Percentiles rank a stretch among this genome's conserved stretches.
Evolutionary conservation across 2,797 vertebrate species (phyloP).

Genomic region (Hozukius guyotensis): DNA sequence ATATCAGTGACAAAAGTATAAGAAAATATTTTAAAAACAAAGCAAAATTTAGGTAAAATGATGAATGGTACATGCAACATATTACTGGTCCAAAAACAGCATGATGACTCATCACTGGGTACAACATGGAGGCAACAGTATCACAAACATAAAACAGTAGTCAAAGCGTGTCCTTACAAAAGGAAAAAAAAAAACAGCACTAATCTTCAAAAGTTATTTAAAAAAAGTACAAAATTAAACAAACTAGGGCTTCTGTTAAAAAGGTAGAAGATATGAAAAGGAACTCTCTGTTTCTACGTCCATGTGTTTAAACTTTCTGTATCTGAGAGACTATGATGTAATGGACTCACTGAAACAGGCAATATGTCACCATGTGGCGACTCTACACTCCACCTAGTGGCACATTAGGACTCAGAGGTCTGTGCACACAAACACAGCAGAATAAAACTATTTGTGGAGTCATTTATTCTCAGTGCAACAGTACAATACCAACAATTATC

Average conservation of each 20-base stretch:
- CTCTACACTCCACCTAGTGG: constrained; percentile 50
- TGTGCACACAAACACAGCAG: background rate
- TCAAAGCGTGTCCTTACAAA: background rate
- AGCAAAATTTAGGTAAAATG: background rate
- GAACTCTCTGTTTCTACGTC: background rate
- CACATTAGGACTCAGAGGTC: background rate
- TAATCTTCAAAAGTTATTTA: fast-evolving
- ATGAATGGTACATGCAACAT: background rate
- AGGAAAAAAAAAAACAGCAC: background rate
- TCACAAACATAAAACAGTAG: background rate
- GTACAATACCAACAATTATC: background rate
- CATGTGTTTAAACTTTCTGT: background rate
- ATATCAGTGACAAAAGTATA: background rate
- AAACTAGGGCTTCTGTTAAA: background rate
- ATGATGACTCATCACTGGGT: background rate
- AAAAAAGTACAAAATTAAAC: background rate
- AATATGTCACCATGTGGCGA: background rate
- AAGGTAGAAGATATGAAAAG: background rate
- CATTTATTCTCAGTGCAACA: background rate
- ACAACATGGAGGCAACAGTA: background rate
- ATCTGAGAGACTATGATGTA: constrained; percentile 19
- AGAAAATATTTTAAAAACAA: background rate
- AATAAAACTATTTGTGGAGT: too few species aligned
- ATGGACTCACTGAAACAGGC: background rate
- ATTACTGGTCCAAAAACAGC: background rate